Base-by-base conservation (phyloP, 2,888 invertebrate species). In the Lydus trimaculatus region DNA sequence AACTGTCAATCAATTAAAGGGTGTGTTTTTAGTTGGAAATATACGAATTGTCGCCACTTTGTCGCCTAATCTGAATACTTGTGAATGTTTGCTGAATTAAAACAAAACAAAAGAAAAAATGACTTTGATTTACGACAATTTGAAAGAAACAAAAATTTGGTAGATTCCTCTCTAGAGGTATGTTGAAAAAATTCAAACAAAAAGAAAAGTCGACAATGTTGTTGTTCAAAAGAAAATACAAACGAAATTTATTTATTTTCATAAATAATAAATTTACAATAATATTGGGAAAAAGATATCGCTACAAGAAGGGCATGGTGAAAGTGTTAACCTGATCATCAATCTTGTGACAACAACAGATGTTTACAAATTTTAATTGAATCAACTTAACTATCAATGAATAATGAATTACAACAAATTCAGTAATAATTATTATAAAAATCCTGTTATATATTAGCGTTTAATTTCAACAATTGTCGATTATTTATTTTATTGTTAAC, bases 401-500 rank as follows among this genome's bases (percentile, higher is more conserved):
- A 31, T 33, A 31, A n/a, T n/a, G n/a, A n/a, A n/a, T 11, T 9
- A 9, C 20, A 2, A 11, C 20, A 31, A 33, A 60, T 20, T 28
- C 13, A 28, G 17, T 28, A 58, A 20, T 20, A 33, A 36, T 60
- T 17, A 17, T 11, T 9, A 23, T 31, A 58, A 28, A 59, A 20
- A 4, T n/a, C 15, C 28, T 28, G 7, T 28, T 31, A 31, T 8
- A 31, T 31, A 31, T 31, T 31, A 1, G 1, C 7, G 7, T 36
- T 15, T 36, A n/a, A 36, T 36, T 61, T 25, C 61, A 8, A 61
- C 31, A 23, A 31, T 61, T 36, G 23, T 15, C 39, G 15, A 36
- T 33, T 52, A 52, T 52, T 61, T 52, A 52, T 61, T 23, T 61
- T 61, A 61, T 61, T 61, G 61, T 61, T 61, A 33, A 61, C 20